Percentiles rank a stretch among this genome's conserved stretches.
Conservation (phyloP, 2,888 invertebrate species). For the Dolichomitus sp. region DNA sequence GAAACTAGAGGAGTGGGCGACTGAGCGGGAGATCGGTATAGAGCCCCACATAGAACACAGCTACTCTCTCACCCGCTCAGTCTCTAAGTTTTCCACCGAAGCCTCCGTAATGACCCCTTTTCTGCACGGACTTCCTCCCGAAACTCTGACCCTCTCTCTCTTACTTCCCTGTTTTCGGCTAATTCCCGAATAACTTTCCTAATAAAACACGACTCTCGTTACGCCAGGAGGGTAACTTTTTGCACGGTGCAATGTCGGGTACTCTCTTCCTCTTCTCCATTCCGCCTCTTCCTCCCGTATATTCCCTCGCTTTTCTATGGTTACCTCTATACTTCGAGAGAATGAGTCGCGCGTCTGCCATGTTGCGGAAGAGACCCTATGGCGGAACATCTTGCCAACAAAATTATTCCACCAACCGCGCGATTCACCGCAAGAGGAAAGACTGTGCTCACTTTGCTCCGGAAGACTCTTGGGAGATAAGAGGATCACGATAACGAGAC, state of each 20-base stretch:
- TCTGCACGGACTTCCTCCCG: slow-evolving; percentile 55
- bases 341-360: slow-evolving; percentile 30
- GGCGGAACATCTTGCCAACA: slow-evolving; percentile 67
- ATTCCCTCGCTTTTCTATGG: slow-evolving; percentile 47
- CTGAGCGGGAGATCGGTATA: slow-evolving; percentile 28
- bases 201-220: slow-evolving; percentile 78
- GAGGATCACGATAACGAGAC: slow-evolving; percentile 67
- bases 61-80: slow-evolving; percentile 58
- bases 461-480: slow-evolving; percentile 63
- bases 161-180: slow-evolving; percentile 71
- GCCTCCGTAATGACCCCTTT: slow-evolving; percentile 74
- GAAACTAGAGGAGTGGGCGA: slow-evolving; percentile 33
- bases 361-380: slow-evolving; percentile 58
- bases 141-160: slow-evolving; percentile 57
- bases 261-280: slow-evolving; percentile 40
- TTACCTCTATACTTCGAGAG: slow-evolving; percentile 38
- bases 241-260: slow-evolving; percentile 56
- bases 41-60: slow-evolving; percentile 45
- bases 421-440: slow-evolving; percentile 40
- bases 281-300: slow-evolving; percentile 4
- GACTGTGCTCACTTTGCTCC: slow-evolving; percentile 16
- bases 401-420: slow-evolving; percentile 59
- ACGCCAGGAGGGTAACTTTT: slow-evolving; percentile 62
- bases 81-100: slow-evolving; percentile 74
- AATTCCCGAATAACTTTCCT: slow-evolving; percentile 77